These are phyloP conservation scores for Chrysomallon squamiferum DNA, from an alignment of 1,140 invertebrate species.

Conservation along the genomic window DNA sequence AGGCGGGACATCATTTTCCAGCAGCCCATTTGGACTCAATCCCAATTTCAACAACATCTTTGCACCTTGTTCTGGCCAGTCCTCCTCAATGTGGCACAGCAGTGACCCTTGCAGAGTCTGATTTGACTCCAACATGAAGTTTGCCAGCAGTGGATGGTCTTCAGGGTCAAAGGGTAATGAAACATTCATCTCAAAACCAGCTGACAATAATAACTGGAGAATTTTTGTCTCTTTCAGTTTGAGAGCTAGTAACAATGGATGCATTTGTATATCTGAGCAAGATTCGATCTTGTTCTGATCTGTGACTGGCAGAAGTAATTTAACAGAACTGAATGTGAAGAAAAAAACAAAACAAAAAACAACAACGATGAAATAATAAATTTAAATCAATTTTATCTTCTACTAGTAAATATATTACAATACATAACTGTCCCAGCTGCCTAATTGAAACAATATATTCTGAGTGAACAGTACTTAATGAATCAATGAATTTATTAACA, in stretches of 20 bases:
- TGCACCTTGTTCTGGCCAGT: conserved; percentile 24
- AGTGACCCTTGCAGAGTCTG: conserved; percentile 27
- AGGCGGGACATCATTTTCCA: conserved; percentile 36
- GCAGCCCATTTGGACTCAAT: conserved; percentile 14
- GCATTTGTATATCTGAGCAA: conserved; percentile 37
- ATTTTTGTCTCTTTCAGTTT: conserved; percentile 30
- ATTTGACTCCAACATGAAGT: conserved; percentile 11
- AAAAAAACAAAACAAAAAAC: too few relatives aligned
- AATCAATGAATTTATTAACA: too few relatives aligned
- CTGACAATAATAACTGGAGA: conserved; percentile 23
- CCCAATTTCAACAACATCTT: conserved; percentile 30
- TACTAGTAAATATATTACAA: too few relatives aligned
- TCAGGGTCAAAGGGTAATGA: conserved; percentile 21
- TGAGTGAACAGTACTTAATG: too few relatives aligned
- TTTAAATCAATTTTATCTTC: too few relatives aligned
- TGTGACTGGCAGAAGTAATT: conserved; percentile 41
- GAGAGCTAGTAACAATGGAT: conserved; percentile 33
- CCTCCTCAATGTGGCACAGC: conserved; percentile 29
- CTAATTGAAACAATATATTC: too few relatives aligned
- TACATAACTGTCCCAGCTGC: too few relatives aligned
- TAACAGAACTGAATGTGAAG: conserved; percentile 36
- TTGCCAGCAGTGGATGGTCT: conserved; percentile 11
- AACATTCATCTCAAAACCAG: conserved; percentile 22
- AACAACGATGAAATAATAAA: too few relatives aligned
- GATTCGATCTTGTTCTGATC: conserved; percentile 10